Base-by-base conservation (phyloP, 1,140 invertebrate species). In the Sarcophaga peregrina region DNA sequence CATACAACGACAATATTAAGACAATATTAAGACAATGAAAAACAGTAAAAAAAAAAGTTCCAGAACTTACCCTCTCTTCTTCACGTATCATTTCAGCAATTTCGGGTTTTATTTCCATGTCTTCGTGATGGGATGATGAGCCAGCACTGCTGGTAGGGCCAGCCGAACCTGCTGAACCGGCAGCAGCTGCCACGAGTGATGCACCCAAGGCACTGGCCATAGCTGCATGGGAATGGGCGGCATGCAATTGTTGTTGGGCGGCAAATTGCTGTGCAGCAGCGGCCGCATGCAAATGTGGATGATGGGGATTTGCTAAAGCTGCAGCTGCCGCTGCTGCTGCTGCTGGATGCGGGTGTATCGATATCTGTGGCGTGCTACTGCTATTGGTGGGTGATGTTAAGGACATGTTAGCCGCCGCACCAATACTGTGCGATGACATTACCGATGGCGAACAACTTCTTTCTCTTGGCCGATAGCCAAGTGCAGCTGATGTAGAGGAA, bases 31-130 rank as follows among this genome's bases (percentile, higher is more conserved):
- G 37, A 72, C 62, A 25, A 3, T 72, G 62, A 25, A 25, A 72
- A n/a, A n/a, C n/a, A n/a, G 20, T 72, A 25, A 72, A 72, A 72
- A 72, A 72, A 8, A 25, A 25, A 25, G 7, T 25, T 72, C 8
- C 17, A 20, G 0, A 17, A 96, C 96, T 97, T 91, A 97, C 96
- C 95, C 96, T 93, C 94, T 97, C 96, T 92, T 97, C 96, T 92
- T 97, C 96, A 90, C 96, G 95, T 88, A 97, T 97, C 96, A 97
- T 97, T 92, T 97, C 96, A 48, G 96, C 96, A 91, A 97, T 97
- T 91, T 96, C 96, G 8, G 96, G 96, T 86, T 97, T 96, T 91
- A 97, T 96, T 92, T 97, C 96, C 91, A 96, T 93, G 90, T 97
- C 96, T 87, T 97, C 96, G 85, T 90, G 89, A 84, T 90, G 89